These are phyloP conservation scores for Macrocentrus cingulum DNA, from an alignment of 1,140 invertebrate species.

Conservation along the genomic window DNA sequence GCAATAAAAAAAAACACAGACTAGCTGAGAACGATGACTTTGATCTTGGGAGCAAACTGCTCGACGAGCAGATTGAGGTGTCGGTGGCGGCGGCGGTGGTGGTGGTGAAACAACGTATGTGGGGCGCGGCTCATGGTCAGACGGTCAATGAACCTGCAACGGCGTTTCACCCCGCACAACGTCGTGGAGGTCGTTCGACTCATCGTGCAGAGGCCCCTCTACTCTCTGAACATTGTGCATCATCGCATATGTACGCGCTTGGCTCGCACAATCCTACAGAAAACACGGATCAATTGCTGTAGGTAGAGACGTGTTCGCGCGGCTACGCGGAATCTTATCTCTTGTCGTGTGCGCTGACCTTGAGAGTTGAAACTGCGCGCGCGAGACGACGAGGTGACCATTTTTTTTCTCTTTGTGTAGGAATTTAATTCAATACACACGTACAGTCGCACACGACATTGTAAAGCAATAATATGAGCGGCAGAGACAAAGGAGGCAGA, in stretches of 20 bases:
- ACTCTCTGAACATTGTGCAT: constrained; percentile 23
- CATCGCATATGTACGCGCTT: background rate
- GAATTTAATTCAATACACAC: too few relatives aligned
- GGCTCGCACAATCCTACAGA: too few relatives aligned
- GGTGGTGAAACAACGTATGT: constrained; percentile 33
- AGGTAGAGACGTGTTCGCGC: too few relatives aligned
- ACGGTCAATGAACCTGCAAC: constrained; percentile 45
- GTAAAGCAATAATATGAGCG: too few relatives aligned
- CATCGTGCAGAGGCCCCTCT: constrained; percentile 37
- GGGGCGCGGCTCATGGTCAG: constrained; percentile 55
- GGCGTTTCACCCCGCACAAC: constrained; percentile 14
- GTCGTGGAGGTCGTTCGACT: constrained; percentile 31
- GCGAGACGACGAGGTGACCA: too few relatives aligned
- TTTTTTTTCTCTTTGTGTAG: background rate
- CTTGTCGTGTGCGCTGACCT: too few relatives aligned
- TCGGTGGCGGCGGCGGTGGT: constrained; percentile 12
- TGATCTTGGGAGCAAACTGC: constrained; percentile 35
- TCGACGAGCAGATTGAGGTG: constrained; percentile 9
- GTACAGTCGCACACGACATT: too few relatives aligned
- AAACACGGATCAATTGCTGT: too few relatives aligned
- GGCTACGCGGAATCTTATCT: too few relatives aligned
- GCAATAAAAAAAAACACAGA: background rate
- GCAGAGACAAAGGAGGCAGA: too few relatives aligned
- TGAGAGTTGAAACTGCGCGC: too few relatives aligned
- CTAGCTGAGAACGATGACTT: constrained; percentile 20